Conservation (phyloP, 37 sponge, comb jelly and placozoan genomes). For the Diacarnus erythraeanus region DNA sequence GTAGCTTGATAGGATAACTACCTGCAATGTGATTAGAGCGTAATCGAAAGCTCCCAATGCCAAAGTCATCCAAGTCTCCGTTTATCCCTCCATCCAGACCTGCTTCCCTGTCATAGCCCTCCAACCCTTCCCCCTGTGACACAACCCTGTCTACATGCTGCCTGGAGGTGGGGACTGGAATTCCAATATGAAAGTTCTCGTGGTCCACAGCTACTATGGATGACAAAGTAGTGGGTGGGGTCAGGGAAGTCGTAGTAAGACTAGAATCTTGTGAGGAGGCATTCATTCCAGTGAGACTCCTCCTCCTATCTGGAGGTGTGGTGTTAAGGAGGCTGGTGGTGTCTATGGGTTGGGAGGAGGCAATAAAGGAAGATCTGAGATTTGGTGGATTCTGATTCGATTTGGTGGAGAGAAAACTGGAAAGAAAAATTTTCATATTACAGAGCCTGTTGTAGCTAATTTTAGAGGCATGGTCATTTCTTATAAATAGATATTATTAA, state of each 20-base stretch:
- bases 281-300: background rate
- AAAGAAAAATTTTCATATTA: background rate
- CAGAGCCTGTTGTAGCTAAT: background rate
- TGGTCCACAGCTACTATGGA: background rate
- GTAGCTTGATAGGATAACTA: background rate
- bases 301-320: no score
- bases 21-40: background rate
- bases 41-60: background rate
- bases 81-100: background rate
- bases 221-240: background rate
- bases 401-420: background rate
- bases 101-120: background rate
- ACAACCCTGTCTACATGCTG: background rate
- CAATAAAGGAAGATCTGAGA: no score
- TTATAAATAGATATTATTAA: no score
- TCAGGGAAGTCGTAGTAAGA: conserved; percentile 2
- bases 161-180: background rate
- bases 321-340: background rate
- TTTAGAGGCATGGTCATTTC: background rate
- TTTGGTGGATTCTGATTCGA: no score
- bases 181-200: background rate
- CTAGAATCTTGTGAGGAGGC: background rate
- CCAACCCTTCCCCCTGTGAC: background rate
- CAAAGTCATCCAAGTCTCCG: background rate
- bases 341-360: background rate